Evolutionary conservation across 30 jellyfish, hydroid and myxozoan genomes (phyloP).

Genomic region (Pseudorhiza aurosa): DNA sequence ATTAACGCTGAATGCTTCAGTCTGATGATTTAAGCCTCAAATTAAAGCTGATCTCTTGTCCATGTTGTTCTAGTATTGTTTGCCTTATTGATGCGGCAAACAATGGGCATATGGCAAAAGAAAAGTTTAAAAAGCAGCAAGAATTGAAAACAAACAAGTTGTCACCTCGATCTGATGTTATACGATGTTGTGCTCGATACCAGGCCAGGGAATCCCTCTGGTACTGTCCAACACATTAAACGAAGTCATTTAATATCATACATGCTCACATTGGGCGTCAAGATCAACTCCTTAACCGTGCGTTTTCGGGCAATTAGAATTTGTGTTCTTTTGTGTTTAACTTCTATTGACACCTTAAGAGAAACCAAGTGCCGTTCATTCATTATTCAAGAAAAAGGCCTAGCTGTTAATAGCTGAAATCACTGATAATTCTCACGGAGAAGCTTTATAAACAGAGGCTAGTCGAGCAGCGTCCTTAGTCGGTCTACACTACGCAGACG

Average conservation of each 20-base stretch:
- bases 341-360: constrained; percentile 35
- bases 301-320: constrained; percentile 10
- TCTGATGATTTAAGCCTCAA: background rate
- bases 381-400: background rate
- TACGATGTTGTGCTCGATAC: background rate
- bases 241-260: background rate
- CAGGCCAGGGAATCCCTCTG: constrained; percentile 27
- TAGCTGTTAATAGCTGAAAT: constrained; percentile 35
- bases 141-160: background rate
- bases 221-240: constrained; percentile 15
- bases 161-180: constrained; percentile 7
- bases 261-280: constrained; percentile 8
- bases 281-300: constrained; percentile 60
- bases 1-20: background rate
- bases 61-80: constrained; percentile 7
- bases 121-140: constrained; percentile 2
- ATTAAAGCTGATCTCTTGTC: background rate
- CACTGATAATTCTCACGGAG: constrained; percentile 36
- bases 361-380: constrained; percentile 8
- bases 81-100: constrained; percentile 21
- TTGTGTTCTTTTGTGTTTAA: constrained; percentile 22
- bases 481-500: background rate
- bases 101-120: constrained; percentile 32
- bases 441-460: constrained; percentile 18
- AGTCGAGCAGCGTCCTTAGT: background rate